Evolutionary conservation across 2,888 invertebrate species (phyloP), one percentile per base, ranked within the genome.

Genomic region (Lymantria monacha): DNA sequence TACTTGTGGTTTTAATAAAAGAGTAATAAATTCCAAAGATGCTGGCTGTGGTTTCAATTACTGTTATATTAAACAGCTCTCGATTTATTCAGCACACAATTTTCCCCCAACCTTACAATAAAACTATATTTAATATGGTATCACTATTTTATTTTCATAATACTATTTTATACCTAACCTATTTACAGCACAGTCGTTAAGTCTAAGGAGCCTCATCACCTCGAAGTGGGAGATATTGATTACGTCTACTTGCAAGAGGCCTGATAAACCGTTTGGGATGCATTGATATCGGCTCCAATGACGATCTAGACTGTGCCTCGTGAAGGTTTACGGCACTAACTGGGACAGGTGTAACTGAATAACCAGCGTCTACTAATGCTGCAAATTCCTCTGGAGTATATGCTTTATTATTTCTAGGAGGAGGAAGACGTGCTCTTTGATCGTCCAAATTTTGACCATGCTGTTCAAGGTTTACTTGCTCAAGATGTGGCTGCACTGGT

Each of bases 361-460:
- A 92, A 0, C 92, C 92, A 51, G 92, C 92, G 10, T 87, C 91
- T 40, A 92, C 81, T 53, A 92, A 74, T 11, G 90, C 91, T 14
- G 85, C 84, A 52, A 92, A 92, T 59, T 92, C 92, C 50, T 92
- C 91, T 51, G 90, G 92, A 46, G 92, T 92, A 51, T 92, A 92
- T 1, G 91, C 91, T 58, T 85, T 91, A 57, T 87, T 90, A 51
- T 92, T 92, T 57, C 79, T 91, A 9, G 92, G 92, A 1, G 91
- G 92, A 48, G 92, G 92, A 47, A 92, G 69, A n/a, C 80, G 85
- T 0, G 85, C 76, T 51, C 89, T 72, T 51, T 83, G 87, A 7
- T 87, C 85, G 0, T 89, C 88, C 41, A 86, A 67, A 43, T 64
- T 85, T 48, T 83, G 86, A 0, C 79, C 79, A 15, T 81, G 80